phyloP scores from a whole-genome alignment of 2,797 vertebrate genomes.

The Pangasius sanitwongsei region DNA sequence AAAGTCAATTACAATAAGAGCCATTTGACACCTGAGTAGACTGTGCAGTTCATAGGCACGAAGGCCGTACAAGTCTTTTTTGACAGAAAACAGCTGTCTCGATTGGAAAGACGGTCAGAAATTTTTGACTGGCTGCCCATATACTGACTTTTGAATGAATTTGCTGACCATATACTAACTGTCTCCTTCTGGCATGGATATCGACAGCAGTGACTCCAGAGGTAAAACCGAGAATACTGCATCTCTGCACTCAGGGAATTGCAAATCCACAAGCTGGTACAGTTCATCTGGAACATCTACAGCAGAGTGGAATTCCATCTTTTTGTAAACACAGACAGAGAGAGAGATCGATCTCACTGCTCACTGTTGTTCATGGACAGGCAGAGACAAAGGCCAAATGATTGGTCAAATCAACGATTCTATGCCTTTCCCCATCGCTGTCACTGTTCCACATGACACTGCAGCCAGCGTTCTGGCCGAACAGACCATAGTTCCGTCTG shows the following conservation, averaged over 20 bases:
- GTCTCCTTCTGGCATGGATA: background rate
- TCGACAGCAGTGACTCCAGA: background rate
- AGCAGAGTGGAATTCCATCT: background rate
- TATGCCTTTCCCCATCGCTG: background rate
- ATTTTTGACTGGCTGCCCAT: background rate
- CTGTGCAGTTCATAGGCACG: background rate
- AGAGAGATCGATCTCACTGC: background rate
- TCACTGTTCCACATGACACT: background rate
- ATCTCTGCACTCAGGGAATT: background rate
- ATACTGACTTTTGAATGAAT: background rate
- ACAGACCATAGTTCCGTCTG: background rate
- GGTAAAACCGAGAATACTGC: background rate
- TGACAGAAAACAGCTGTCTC: background rate
- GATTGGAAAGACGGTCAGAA: background rate
- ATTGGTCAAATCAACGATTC: background rate
- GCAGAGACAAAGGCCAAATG: background rate
- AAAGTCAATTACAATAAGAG: background rate
- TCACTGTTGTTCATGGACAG: background rate
- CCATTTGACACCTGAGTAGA: background rate
- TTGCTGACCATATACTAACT: background rate
- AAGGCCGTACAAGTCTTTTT: background rate
- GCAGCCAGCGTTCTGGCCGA: background rate
- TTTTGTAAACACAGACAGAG: background rate
- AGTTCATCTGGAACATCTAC: background rate
- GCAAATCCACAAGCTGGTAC: background rate